Base-by-base conservation (phyloP, 2,888 invertebrate species). In the Epinotia ramella region DNA sequence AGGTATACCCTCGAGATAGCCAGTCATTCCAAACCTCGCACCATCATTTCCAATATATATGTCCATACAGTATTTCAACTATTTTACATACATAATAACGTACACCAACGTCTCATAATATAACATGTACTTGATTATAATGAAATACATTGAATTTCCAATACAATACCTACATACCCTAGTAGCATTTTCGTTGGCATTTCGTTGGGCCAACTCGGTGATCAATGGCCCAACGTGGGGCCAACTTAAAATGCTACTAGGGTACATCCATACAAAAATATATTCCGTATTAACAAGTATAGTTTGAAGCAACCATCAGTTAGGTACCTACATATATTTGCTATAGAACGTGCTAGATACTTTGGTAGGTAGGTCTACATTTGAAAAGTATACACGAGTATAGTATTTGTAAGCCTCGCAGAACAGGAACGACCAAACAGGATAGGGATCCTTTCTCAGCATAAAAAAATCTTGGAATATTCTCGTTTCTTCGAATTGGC, bases 241-340 rank as follows among this genome's bases (percentile, higher is more conserved):
- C n/a, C n/a, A n/a, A n/a, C n/a, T n/a, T n/a, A n/a, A n/a, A n/a
- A n/a, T n/a, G n/a, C n/a, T n/a, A n/a, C n/a, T n/a, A n/a, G n/a
- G n/a, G n/a, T n/a, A 74, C 63, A 74, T 69, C 69, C 68, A 74
- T 74, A 74, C 73, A 74, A 74, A 74, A 74, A 74, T 74, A 74
- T 63, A 57, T 67, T 69, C 69, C 46, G 18, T 56, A 56, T 53
- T 53, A 53, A n/a, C 63, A 56, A 20, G 63, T 69, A 74, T 44
- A 68, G 12, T 69, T 64, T 69, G 28, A 69, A 74, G 67, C 63
- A 53, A 53, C 28, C 18, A 6, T 63, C 62, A 71, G 71, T 53
- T 53, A 53, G n/a, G 53, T 60, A 40, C 40, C 40, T 40, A 57
- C 12, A 69, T 53, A 57, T n/a, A 69, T 53, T 63, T 28, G 40